Percentiles rank a stretch among this genome's conserved stretches.
phyloP scores from a whole-genome alignment of 2,888 invertebrate genomes.

The Drosophila niveifrons region DNA sequence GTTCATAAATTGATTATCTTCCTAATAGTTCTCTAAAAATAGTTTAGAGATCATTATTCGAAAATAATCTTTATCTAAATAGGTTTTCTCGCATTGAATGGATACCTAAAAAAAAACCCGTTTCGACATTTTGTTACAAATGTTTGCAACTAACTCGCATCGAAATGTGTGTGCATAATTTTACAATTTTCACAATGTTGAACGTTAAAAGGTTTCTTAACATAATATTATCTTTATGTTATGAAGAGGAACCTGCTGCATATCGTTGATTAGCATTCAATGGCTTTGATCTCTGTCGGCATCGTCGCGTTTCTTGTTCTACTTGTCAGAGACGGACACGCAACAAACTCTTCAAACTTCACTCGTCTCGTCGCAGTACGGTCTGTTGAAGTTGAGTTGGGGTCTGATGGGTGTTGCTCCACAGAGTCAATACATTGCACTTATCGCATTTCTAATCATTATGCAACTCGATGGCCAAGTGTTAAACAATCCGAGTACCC shows the following conservation, averaged over 20 bases:
- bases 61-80: not conserved
- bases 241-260: conserved; percentile 14
- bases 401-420: conserved; percentile 27
- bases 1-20: not conserved
- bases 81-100: too few species aligned
- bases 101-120: not conserved
- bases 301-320: conserved; percentile 7
- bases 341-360: conserved; percentile 17
- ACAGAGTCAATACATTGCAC: conserved; percentile 40
- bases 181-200: conserved; percentile 17
- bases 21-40: not conserved
- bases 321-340: conserved; percentile 25
- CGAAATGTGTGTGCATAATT: conserved; percentile 14
- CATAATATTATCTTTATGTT: conserved; percentile 37
- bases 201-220: conserved; percentile 15
- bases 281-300: conserved; percentile 50
- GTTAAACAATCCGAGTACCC: conserved; percentile 46
- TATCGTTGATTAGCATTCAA: conserved; percentile 22
- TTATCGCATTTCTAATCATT: conserved; percentile 62
- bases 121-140: not conserved
- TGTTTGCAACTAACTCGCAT: not conserved
- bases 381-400: not conserved
- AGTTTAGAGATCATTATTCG: not conserved
- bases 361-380: not conserved
- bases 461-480: conserved; percentile 50